Base-by-base conservation (phyloP, 2,113 vertebrate species). In the Cavia aperea region DNA sequence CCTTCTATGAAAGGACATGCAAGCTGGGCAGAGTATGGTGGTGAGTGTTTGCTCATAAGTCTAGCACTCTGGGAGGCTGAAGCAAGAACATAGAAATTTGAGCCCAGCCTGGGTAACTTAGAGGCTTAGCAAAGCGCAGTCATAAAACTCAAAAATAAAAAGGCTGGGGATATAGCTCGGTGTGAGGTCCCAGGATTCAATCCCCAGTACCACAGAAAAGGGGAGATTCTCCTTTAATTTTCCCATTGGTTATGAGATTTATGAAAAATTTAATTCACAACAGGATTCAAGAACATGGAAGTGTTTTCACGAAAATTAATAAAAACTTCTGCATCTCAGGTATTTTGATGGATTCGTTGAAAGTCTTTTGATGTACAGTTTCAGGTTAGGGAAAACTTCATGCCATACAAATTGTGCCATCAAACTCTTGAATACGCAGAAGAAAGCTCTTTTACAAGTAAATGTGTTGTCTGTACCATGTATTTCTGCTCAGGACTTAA, bases 401-500 rank as follows among this genome's bases (percentile, higher is more conserved):
- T 12, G 16, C 23, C 58, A 11, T 51, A 15, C 1, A 33, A 43
- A 26, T 78, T 73, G 56, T 21, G 51, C 29, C 18, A 81, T 81
- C 66, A 31, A 18, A 89, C 21, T 66, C 16, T 83, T 56, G 1
- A 5, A 21, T 24, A 4, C 7, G 24, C 39, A n/a, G 4, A 7
- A 56, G 62, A 73, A 78, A 89, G 78, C 36, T 43, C 39, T 56
- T 86, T 60, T 49, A 39, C n/a, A 83, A 43, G 51, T 26, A 29
- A 81, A 15, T 46, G n/a, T 10, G 7, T 26, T 46, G 12, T 56
- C 43, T 81, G 24, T 49, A 23, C 36, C 16, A 18, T 9, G 8
- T 60, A 86, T 87, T 93, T 73, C 95, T 93, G 46, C 19, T 96
- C 16, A 56, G 86, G 29, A 66, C 86, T 96, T 70, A 81, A 86